Percentiles rank a stretch among this genome's conserved stretches.
Evolutionary conservation across 1,140 invertebrate species (phyloP).

Genomic region (Holcopasites calliopsidis): DNA sequence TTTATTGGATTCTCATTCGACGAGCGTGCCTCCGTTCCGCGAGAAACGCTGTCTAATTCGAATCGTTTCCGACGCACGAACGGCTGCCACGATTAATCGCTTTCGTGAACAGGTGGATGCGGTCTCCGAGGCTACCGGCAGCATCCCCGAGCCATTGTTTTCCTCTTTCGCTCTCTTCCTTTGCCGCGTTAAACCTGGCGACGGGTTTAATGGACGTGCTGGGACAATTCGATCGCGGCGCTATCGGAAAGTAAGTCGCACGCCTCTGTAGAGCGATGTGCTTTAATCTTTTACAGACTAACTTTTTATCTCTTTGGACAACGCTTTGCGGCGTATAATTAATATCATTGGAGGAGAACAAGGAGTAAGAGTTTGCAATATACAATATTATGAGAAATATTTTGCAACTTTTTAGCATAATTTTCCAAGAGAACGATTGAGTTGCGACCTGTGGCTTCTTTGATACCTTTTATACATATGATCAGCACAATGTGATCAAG

Average conservation of each 20-base stretch:
- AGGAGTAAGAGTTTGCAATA: too few species aligned
- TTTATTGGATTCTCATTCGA: slow-evolving; percentile 62
- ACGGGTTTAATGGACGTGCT: slow-evolving; percentile 43
- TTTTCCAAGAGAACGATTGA: too few species aligned
- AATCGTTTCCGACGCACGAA: slow-evolving; percentile 55
- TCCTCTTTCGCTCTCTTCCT: slow-evolving; percentile 1
- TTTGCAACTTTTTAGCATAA: too few species aligned
- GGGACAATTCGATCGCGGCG: slow-evolving; percentile 20
- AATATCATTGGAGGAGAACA: too few species aligned
- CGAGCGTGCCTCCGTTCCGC: slow-evolving; percentile 47
- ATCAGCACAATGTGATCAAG: too few species aligned
- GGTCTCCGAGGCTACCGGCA: slow-evolving; percentile 40
- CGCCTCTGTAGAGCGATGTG: too few species aligned
- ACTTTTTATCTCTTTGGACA: background rate
- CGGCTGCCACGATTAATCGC: slow-evolving; percentile 53
- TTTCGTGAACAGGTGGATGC: slow-evolving; percentile 58
- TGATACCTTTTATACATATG: too few species aligned
- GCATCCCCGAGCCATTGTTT: slow-evolving; percentile 12
- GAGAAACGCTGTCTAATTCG: slow-evolving; percentile 57
- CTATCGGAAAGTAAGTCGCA: slow-evolving; percentile 10
- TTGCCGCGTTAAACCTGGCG: slow-evolving; percentile 36
- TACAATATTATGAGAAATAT: too few species aligned
- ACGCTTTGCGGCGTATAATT: too few species aligned
- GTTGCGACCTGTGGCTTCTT: too few species aligned
- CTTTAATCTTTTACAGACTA: too few species aligned